Conservation (phyloP, 2,113 vertebrate species). For the Recurvirostra avosetta region DNA sequence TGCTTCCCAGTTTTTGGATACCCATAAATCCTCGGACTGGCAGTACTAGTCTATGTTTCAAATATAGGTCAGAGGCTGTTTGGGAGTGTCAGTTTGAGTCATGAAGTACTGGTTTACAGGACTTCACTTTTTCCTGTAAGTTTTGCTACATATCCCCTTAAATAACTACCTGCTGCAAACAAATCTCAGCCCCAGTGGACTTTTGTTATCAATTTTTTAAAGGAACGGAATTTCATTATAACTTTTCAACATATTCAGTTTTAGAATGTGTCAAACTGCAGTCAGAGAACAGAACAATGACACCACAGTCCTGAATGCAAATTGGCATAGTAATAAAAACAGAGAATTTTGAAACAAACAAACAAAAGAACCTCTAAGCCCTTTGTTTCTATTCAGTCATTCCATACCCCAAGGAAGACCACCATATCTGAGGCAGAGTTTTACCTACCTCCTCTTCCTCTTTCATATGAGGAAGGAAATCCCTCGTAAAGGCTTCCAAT, state of each 20-base stretch:
- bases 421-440: not conserved
- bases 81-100: constrained; percentile 57
- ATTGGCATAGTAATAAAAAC: not conserved
- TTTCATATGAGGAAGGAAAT: constrained; percentile 99
- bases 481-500: constrained; percentile 94
- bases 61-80: constrained; percentile 50
- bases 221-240: not conserved
- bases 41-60: constrained; percentile 42
- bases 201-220: not conserved
- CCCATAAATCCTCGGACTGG: constrained; percentile 58
- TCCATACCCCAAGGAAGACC: not conserved
- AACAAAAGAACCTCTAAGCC: not conserved
- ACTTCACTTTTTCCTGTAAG: not conserved
- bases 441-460: constrained; percentile 94
- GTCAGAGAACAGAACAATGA: not conserved
- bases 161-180: not conserved
- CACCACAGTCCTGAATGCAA: not conserved
- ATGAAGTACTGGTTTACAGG: not conserved
- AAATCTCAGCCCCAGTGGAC: not conserved
- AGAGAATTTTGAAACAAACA: not conserved
- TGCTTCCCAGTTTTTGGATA: constrained; percentile 35
- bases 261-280: not conserved
- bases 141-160: not conserved
- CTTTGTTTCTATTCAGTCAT: not conserved
- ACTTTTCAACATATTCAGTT: not conserved